Evolutionary conservation across 2,888 invertebrate genomes (phyloP), one percentile per base, ranked within the genome.

Genomic region (Cheilosia urbana): DNA sequence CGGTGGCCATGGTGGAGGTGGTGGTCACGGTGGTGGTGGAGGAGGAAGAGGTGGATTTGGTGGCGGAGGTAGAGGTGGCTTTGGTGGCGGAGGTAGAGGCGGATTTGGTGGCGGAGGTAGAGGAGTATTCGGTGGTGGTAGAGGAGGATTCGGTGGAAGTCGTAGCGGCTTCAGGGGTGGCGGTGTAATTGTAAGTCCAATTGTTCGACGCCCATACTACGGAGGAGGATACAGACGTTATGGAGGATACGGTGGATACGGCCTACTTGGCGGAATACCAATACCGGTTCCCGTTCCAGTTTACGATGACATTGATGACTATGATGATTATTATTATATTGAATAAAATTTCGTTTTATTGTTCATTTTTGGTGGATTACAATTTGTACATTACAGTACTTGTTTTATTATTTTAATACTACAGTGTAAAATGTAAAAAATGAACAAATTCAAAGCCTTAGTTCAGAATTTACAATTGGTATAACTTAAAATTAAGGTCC

Each of bases 361-460:
- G 77, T 87, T 87, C 81, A 58, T 68, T 58, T 55, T 73, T 87
- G 87, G 87, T 87, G 87, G 87, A 87, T 73, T 82, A 82, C 82
- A 87, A 82, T 78, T 78, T 77, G 77, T 87, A 78, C 82, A 73
- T 21, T 27, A 73, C 60, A 62, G 81, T 82, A 82, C 82, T n/a
- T 30, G n/a, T 55, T 68, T 45, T 57, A 34, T 62, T 63, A 5
- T 24, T 45, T 63, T 47, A 17, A 40, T 24, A 49, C 81, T 82
- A 68, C 45, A 68, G 51, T 78, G 69, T 73, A 82, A 65, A 78
- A 58, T 73, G 47, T 69, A 71, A 40, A 53, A 62, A 71, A 68
- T 27, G 24, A 63, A 68, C 15, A 71, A 13, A 58, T 27, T 34
- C 1, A 27, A 37, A 40, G 51, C 27, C 49, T 55, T 51, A 63